phyloP scores from a whole-genome alignment of 2,113 vertebrate genomes.

The Tragelaphus scriptus region DNA sequence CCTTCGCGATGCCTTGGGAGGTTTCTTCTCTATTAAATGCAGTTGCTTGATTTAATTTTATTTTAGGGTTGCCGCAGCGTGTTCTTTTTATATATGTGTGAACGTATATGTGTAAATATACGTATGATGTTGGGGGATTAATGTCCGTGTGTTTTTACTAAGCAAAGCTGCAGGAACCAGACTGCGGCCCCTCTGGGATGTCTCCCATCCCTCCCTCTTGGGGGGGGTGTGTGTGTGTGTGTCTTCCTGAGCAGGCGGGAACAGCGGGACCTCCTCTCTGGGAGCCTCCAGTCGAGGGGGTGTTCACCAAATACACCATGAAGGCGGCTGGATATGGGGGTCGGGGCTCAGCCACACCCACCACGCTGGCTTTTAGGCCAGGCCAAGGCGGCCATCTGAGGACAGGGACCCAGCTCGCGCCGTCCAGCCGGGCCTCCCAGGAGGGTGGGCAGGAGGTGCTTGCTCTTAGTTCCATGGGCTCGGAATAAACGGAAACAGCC shows the following conservation, averaged over 20 bases:
- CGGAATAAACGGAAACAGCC: not conserved
- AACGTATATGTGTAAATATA: not conserved
- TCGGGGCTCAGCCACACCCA: not conserved
- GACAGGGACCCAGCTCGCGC: rapidly evolving
- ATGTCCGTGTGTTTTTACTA: not conserved
- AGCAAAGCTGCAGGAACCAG: not conserved
- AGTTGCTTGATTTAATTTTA: not conserved
- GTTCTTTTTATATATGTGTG: not conserved
- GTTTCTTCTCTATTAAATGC: not conserved
- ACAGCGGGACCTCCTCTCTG: not conserved
- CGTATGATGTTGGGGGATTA: not conserved
- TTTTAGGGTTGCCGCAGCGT: not conserved
- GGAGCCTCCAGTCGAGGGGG: rapidly evolving
- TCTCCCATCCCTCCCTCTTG: not conserved
- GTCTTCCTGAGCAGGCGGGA: rapidly evolving
- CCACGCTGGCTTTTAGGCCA: not conserved
- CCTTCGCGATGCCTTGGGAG: rapidly evolving
- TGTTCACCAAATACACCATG: too few relatives aligned
- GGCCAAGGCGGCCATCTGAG: not conserved
- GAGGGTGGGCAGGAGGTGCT: not conserved
- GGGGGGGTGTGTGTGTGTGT: not conserved
- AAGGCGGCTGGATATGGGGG: too few relatives aligned
- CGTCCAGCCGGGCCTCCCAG: rapidly evolving
- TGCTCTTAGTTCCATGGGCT: not conserved
- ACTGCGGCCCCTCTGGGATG: not conserved